A percentile compares a stretch with the other conserved stretches of the same genome.
These are phyloP conservation scores for Pycnomerus fuliginosus DNA, from an alignment of 2,888 invertebrate species.

Conservation along the genomic window DNA sequence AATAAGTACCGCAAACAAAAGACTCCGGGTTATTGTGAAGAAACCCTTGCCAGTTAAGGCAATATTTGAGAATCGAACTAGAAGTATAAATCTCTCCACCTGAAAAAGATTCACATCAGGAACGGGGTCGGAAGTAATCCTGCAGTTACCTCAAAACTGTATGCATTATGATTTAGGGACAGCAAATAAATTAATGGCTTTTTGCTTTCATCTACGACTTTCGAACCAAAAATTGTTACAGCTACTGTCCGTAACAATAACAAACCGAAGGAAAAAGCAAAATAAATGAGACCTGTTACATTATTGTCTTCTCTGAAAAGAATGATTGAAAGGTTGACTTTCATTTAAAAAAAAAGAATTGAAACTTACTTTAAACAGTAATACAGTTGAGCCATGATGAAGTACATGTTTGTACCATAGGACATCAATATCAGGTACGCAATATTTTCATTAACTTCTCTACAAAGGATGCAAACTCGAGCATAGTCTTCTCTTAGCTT, in stretches of 20 bases:
- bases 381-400: conserved; percentile 68
- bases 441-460: conserved; percentile 60
- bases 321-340: background rate
- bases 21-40: conserved; percentile 35
- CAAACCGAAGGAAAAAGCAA: conserved; percentile 46
- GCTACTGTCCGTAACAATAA: conserved; percentile 39
- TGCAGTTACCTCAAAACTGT: conserved; percentile 61
- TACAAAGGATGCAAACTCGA: conserved; percentile 62
- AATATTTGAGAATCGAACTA: conserved; percentile 30
- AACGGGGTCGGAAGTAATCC: too few relatives aligned
- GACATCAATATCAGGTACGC: conserved; percentile 64
- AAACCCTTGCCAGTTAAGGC: conserved; percentile 37
- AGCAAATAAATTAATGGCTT: conserved; percentile 54
- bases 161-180: conserved; percentile 63
- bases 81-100: conserved; percentile 34
- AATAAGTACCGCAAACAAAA: conserved; percentile 27
- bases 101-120: conserved; percentile 21
- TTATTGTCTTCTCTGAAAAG: conserved; percentile 33
- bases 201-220: conserved; percentile 44
- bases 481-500: conserved; percentile 65
- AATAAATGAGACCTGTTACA: conserved; percentile 40
- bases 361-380: conserved; percentile 61
- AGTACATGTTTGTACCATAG: conserved; percentile 67
- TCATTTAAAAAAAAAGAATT: background rate
- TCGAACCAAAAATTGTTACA: conserved; percentile 44